These are phyloP conservation scores for Drosophila seguyi DNA, from an alignment of 1,140 invertebrate species.

Conservation along the genomic window DNA sequence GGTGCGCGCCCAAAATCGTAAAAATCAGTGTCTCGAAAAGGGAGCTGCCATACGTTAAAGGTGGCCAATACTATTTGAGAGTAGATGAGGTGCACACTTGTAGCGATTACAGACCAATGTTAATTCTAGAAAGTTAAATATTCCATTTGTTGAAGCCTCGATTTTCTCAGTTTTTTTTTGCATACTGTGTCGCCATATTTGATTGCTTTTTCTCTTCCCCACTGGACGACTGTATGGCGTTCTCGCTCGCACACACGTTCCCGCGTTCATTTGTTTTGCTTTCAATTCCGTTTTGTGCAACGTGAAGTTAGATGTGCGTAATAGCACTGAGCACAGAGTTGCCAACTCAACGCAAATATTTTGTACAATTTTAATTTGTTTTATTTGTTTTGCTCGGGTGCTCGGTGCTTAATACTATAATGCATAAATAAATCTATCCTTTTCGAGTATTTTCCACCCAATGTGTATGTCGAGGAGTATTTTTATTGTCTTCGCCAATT, in stretches of 20 bases:
- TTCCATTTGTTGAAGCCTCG: constrained; percentile 42
- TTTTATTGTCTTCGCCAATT: constrained; percentile 12
- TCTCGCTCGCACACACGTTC: constrained; percentile 51
- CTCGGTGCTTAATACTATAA: not conserved
- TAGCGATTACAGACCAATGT: constrained; percentile 6
- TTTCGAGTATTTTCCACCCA: not conserved
- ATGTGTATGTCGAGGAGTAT: constrained; percentile 24
- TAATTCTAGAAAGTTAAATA: constrained; percentile 18
- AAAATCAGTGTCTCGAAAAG: constrained; percentile 12
- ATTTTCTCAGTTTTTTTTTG: constrained; percentile 55
- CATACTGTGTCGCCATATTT: constrained; percentile 75
- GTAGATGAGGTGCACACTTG: not conserved
- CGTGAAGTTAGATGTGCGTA: constrained; percentile 75
- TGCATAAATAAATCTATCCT: not conserved
- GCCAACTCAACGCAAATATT: constrained; percentile 36
- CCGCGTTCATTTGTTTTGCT: constrained; percentile 76
- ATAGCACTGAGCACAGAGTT: constrained; percentile 52
- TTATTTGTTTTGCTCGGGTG: constrained; percentile 24
- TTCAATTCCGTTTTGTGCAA: constrained; percentile 77
- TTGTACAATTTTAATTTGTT: constrained; percentile 12
- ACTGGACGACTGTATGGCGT: constrained; percentile 38
- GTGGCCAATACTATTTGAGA: not conserved
- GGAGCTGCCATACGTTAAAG: not conserved
- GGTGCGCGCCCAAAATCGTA: constrained; percentile 61
- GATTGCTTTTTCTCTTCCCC: constrained; percentile 63